Base-by-base conservation (phyloP, 2,797 vertebrate species). In the Sebastiscus tertius region DNA sequence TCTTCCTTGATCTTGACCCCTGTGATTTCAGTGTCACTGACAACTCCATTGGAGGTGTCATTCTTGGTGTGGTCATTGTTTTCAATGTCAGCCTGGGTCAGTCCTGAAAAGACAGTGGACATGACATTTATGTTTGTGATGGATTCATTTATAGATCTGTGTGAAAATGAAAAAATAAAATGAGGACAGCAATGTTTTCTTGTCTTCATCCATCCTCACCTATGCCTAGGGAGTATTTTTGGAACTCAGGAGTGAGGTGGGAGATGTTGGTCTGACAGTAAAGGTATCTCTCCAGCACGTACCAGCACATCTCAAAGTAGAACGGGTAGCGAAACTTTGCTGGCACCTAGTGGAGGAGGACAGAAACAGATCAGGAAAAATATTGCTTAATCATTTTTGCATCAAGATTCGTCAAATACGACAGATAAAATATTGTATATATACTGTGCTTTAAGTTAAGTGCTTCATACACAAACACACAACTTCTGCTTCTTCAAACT, bases 261-360 rank as follows among this genome's bases (percentile, higher is more conserved):
- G 98, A 99, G 65, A 93, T 92, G 85, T 96, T 97, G 81, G 98
- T 99, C 91, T 99, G 95, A 89, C 97, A 98, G 94, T 97, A 99
- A 63, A 98, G 96, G 4, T 99, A 99, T 64, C 98, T 95, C 88
- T 99, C 98, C 89, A 99, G 93, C 83, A 98, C 98, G 0, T 99
- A 99, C 98, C 98, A 99, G 83, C 98, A 99, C 98, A 99, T 99
- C 95, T 99, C 98, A 1, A 98, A 99, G 88, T 98, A 99, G 90
- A 99, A 99, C 0, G 98, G 98, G 70, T 99, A 99, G 66, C 98
- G 97, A 78, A 99, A 99, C 94, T 99, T 99, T 83, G 97, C 93
- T 75, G 98, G 98, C 78, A 99, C 98, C 98, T 99, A 91, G 18
- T 83, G 61, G 58, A 76, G 7, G 1, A 78, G 10, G 27, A 76